These are phyloP conservation scores for Chelmon rostratus DNA, from an alignment of 2,797 vertebrate genomes.

Conservation along the genomic window DNA sequence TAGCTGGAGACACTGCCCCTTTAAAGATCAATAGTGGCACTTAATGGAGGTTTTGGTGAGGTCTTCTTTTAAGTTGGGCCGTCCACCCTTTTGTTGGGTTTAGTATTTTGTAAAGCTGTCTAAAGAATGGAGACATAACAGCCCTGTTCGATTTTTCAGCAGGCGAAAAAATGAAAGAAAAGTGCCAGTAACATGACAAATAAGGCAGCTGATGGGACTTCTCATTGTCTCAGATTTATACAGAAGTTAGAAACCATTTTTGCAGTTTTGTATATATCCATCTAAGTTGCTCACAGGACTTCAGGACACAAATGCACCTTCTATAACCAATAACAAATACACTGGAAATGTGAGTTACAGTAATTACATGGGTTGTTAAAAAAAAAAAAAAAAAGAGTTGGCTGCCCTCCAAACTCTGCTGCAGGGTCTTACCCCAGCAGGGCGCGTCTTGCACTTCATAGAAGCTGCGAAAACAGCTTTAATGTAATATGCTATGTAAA, in stretches of 20 bases:
- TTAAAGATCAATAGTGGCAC: constrained; percentile 69
- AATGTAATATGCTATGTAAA: constrained; percentile 20
- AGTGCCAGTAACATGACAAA: background rate
- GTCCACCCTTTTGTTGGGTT: constrained; percentile 1
- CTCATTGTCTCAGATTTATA: background rate
- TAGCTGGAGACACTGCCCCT: constrained; percentile 56
- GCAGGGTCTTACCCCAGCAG: constrained; percentile 32
- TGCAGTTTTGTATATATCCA: background rate
- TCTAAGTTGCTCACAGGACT: background rate
- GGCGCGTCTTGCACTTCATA: constrained; percentile 37
- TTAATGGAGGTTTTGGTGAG: constrained; percentile 50
- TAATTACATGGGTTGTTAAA: constrained; percentile 41
- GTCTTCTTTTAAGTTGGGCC: constrained; percentile 25
- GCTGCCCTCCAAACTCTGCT: constrained; percentile 36
- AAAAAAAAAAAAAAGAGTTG: constrained; percentile 11
- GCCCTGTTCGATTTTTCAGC: too few species aligned
- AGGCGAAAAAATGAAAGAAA: background rate
- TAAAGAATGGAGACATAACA: background rate
- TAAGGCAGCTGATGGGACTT: background rate
- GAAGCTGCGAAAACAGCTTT: constrained; percentile 24
- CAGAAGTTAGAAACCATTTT: background rate
- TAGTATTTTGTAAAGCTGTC: constrained; percentile 9
- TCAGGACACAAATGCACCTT: constrained; percentile 9
- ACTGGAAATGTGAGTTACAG: constrained; percentile 29
- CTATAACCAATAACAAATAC: constrained; percentile 17